Percentiles rank a stretch among this genome's conserved stretches.
These are phyloP conservation scores for Oryzias melastigma DNA, from an alignment of 2,113 vertebrate species.

Conservation along the genomic window DNA sequence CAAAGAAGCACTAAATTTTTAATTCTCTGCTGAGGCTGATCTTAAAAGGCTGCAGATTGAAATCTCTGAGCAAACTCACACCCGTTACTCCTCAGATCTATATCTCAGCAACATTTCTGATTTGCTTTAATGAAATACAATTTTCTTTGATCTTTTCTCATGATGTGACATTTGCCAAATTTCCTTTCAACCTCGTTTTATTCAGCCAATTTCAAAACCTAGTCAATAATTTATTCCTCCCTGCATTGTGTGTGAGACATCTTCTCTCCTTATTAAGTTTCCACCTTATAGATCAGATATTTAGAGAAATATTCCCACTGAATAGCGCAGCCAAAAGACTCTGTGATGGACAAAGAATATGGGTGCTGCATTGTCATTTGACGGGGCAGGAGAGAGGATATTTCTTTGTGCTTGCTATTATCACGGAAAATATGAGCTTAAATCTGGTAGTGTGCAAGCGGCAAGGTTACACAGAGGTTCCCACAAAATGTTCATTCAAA, in stretches of 20 bases:
- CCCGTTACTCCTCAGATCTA: not conserved
- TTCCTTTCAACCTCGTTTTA: not conserved
- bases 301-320: slow-evolving; percentile 13
- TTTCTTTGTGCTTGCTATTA: slow-evolving; percentile 50
- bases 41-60: too few species aligned
- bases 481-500: slow-evolving; percentile 39
- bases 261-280: slow-evolving; percentile 20
- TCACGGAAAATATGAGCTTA: slow-evolving; percentile 47
- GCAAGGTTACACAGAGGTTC: slow-evolving; percentile 49
- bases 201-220: slow-evolving; percentile 10
- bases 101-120: not conserved
- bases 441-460: slow-evolving; percentile 37
- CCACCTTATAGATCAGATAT: slow-evolving; percentile 20
- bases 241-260: not conserved
- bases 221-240: slow-evolving; percentile 22
- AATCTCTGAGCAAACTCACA: too few species aligned
- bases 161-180: not conserved
- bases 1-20: not conserved
- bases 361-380: slow-evolving; percentile 4
- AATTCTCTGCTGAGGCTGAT: too few species aligned
- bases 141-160: not conserved
- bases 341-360: slow-evolving; percentile 35
- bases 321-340: slow-evolving; percentile 25
- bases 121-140: not conserved
- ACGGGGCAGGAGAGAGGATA: slow-evolving; percentile 18